A percentile compares a stretch with the other conserved stretches of the same genome.
phyloP scores from a whole-genome alignment of 2,113 vertebrate species.

The Chelonoidis abingdonii region DNA sequence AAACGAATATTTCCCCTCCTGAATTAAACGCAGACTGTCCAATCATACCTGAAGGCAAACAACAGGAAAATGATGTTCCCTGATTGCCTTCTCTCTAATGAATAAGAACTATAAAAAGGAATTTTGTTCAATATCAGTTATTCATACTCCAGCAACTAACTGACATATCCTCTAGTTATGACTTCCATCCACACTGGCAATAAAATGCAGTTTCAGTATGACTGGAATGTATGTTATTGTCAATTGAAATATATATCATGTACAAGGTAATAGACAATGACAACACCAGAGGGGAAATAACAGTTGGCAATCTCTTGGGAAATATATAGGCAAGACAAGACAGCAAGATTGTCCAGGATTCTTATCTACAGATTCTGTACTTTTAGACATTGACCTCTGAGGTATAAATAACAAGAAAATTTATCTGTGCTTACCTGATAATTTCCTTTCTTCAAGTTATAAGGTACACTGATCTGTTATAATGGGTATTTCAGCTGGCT shows the following conservation, averaged over 20 bases:
- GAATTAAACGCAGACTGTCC: conserved; percentile 10
- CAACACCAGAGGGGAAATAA: conserved; percentile 38
- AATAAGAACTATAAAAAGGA: conserved; percentile 45
- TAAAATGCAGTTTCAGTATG: conserved; percentile 42
- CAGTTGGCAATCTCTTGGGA: conserved; percentile 50
- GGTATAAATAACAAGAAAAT: conserved; percentile 16
- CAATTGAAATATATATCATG: conserved; percentile 68
- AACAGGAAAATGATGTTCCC: not conserved
- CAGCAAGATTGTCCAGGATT: conserved; percentile 32
- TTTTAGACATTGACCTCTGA: conserved; percentile 56
- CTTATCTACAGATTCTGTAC: conserved; percentile 39
- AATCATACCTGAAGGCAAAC: not conserved
- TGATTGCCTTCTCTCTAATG: conserved; percentile 21
- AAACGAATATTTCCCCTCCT: not conserved
- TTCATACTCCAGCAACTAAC: conserved; percentile 32
- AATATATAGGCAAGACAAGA: conserved; percentile 49
- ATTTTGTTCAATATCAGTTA: conserved; percentile 58
- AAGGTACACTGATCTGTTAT: not conserved
- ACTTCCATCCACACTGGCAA: conserved; percentile 29
- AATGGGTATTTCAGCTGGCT: not conserved
- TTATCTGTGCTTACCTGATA: not conserved
- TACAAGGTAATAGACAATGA: conserved; percentile 47
- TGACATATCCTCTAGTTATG: conserved; percentile 34
- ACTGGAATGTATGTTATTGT: conserved; percentile 57
- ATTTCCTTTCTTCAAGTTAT: not conserved